Percentiles rank a stretch among this genome's conserved stretches.
These are phyloP conservation scores for Bombus huntii DNA, from an alignment of 1,140 invertebrate species.

Conservation along the genomic window DNA sequence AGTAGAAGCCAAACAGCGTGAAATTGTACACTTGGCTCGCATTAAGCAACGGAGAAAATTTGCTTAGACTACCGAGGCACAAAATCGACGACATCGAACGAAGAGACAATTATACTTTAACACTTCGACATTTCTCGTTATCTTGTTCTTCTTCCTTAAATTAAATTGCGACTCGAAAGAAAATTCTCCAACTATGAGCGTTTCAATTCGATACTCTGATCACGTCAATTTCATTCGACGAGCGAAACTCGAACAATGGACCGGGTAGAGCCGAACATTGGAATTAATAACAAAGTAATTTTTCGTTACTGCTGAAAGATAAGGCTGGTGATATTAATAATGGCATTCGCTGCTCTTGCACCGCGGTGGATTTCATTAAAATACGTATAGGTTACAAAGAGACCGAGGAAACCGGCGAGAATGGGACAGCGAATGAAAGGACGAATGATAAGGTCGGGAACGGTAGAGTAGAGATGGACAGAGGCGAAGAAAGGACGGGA, in stretches of 20 bases:
- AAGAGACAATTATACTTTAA: not conserved
- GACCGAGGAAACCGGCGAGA: conserved; percentile 55
- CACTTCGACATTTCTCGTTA: not conserved
- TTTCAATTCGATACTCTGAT: not conserved
- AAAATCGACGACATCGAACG: conserved; percentile 10
- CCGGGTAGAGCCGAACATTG: conserved; percentile 53
- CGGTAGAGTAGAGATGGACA: conserved; percentile 29
- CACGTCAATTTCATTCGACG: conserved; percentile 9
- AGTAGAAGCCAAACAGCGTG: not conserved
- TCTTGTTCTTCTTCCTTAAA: not conserved
- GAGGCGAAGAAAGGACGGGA: conserved; percentile 44
- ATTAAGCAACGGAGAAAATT: conserved; percentile 24
- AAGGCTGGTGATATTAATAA: conserved; percentile 80
- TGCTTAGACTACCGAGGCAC: not conserved
- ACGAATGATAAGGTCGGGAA: conserved; percentile 55
- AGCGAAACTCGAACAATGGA: not conserved
- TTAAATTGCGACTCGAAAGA: conserved; percentile 23
- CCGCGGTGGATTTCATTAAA: conserved; percentile 79
- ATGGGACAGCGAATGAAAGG: conserved; percentile 61
- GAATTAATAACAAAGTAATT: conserved; percentile 82
- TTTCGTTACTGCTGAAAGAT: conserved; percentile 78
- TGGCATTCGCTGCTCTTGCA: conserved; percentile 72
- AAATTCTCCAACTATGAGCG: not conserved
- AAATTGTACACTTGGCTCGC: not conserved
- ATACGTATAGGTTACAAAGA: conserved; percentile 57